phyloP scores from a whole-genome alignment of 1,140 invertebrate genomes.

The Ostrea denselamellosa region DNA sequence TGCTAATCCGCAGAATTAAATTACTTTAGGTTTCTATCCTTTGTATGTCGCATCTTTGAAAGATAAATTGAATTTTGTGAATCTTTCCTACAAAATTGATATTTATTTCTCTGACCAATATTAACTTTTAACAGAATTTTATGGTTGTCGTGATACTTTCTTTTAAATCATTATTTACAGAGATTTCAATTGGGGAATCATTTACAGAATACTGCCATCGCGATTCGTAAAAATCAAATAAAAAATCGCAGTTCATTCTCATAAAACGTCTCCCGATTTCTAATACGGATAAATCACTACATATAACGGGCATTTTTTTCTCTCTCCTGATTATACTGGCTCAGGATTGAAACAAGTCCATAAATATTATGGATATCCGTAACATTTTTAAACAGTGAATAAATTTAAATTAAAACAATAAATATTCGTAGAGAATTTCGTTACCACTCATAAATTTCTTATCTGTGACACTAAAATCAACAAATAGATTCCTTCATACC shows the following conservation, averaged over 20 bases:
- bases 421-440: neutral
- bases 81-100: neutral
- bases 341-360: neutral
- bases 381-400: neutral
- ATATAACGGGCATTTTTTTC: neutral
- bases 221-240: slow-evolving; percentile 34
- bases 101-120: slow-evolving; percentile 2
- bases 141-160: slow-evolving; percentile 16
- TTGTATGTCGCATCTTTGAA: neutral
- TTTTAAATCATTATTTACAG: slow-evolving; percentile 40
- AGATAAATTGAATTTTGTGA: slow-evolving; percentile 9
- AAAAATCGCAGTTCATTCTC: slow-evolving; percentile 17
- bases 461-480: too few relatives aligned
- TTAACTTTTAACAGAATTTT: slow-evolving; percentile 23
- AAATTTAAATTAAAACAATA: neutral
- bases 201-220: slow-evolving; percentile 14
- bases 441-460: too few relatives aligned
- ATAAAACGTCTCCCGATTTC: slow-evolving; percentile 32
- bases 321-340: neutral
- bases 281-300: slow-evolving; percentile 10
- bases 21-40: too few relatives aligned
- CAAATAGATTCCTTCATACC: too few relatives aligned
- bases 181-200: neutral
- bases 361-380: neutral
- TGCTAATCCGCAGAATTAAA: neutral